A percentile compares a stretch with the other conserved stretches of the same genome.
These are phyloP conservation scores for Drosophila atripex DNA, from an alignment of 2,888 invertebrate genomes.

Conservation along the genomic window DNA sequence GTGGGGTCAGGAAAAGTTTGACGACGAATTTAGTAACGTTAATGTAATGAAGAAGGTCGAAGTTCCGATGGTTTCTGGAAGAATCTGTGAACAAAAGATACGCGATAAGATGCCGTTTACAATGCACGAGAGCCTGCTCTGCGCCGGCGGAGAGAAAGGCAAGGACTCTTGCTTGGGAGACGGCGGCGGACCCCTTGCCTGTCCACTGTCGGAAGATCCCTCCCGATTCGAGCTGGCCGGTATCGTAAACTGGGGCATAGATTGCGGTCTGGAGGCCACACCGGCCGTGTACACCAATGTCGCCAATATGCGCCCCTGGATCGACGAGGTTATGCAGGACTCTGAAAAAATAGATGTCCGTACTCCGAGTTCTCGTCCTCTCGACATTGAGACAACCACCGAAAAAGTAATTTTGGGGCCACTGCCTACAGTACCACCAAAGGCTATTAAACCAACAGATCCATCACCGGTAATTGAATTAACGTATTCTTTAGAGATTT, in stretches of 20 bases:
- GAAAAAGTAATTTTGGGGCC: too few species aligned
- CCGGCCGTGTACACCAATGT: conserved; percentile 91
- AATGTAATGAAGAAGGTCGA: conserved; percentile 88
- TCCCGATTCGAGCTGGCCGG: conserved; percentile 84
- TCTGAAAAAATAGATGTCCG: not conserved
- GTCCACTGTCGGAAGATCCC: conserved; percentile 85
- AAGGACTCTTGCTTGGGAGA: conserved; percentile 90
- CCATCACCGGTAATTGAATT: too few species aligned
- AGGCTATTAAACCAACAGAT: too few species aligned
- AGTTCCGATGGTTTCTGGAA: conserved; percentile 87
- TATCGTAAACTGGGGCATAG: conserved; percentile 92
- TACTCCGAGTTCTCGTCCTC: too few species aligned
- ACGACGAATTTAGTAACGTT: conserved; percentile 83
- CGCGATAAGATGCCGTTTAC: conserved; percentile 86
- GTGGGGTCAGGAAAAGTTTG: conserved; percentile 72
- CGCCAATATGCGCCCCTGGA: conserved; percentile 72
- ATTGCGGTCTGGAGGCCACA: conserved; percentile 86
- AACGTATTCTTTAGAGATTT: too few species aligned
- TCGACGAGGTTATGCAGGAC: not conserved
- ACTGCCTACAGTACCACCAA: too few species aligned
- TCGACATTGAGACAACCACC: too few species aligned
- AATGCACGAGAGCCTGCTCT: conserved; percentile 88
- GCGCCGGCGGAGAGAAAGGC: conserved; percentile 90
- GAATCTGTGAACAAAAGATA: conserved; percentile 84
- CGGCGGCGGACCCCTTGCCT: conserved; percentile 91